Conservation (phyloP, 1,140 invertebrate species). For the Ptiloglossa arizonensis region DNA sequence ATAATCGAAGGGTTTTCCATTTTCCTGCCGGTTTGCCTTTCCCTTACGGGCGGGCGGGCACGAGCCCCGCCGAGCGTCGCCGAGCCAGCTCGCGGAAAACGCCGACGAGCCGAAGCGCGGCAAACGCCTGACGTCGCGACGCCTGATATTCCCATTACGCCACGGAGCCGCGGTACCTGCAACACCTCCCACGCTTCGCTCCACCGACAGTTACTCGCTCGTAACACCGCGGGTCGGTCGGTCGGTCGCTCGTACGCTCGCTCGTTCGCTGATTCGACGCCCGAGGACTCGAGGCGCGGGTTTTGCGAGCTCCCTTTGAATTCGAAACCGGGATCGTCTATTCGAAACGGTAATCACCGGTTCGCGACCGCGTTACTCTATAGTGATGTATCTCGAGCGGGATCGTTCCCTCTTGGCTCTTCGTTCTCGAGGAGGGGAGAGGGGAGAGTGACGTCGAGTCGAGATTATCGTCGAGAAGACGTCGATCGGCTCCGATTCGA, state of each 20-base stretch:
- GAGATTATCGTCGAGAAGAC: too few relatives aligned
- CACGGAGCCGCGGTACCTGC: conserved; percentile 63
- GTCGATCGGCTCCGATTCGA: too few relatives aligned
- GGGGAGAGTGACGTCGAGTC: too few relatives aligned
- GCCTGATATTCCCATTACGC: conserved; percentile 57
- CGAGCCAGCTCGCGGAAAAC: conserved; percentile 14
- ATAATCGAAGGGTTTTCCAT: conserved; percentile 21
- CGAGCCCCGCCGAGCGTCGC: conserved; percentile 14
- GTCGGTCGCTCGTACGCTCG: conserved; percentile 30
- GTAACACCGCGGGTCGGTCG: conserved; percentile 59
- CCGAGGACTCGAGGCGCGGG: neutral
- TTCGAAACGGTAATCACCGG: neutral
- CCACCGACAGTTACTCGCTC: conserved; percentile 64
- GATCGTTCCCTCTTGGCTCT: too few relatives aligned
- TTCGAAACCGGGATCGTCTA: neutral
- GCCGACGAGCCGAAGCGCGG: conserved; percentile 47
- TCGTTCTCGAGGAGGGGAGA: too few relatives aligned
- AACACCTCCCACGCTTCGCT: conserved; percentile 62
- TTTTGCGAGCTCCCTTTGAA: neutral
- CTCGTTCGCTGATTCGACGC: conserved; percentile 5
- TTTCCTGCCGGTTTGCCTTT: conserved; percentile 24
- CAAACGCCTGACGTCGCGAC: conserved; percentile 54
- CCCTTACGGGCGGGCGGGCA: neutral
- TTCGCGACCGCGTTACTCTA: too few relatives aligned
- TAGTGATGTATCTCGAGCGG: too few relatives aligned